Evolutionary conservation across 2,113 vertebrate species (phyloP), one percentile per base, ranked within the genome.

Genomic region (Martes martes): DNA sequence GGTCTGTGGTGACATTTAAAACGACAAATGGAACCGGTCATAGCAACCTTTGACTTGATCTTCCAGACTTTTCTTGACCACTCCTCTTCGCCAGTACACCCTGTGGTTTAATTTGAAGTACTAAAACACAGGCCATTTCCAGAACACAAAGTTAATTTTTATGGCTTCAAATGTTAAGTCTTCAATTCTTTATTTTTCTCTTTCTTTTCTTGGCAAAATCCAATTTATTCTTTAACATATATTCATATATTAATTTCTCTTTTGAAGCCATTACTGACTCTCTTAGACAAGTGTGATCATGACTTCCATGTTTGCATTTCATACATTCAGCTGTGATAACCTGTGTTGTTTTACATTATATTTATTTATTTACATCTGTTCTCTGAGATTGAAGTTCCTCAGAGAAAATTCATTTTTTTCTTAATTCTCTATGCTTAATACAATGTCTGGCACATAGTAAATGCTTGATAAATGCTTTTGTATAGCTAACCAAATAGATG

Each of bases 71-170:
- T 78, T 88, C 23, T 55, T 55, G 63, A 16, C 42, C 19, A 23
- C 15, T 61, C 67, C 50, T 80, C 19, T 71, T 59, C 0, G 5
- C 14, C 39, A 71, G 45, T 5, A 69, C 24, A 26, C 23, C 3
- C 15, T 19, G 3, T 31, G 14, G 26, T 95, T 87, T 89, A 65
- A 65, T 89, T 24, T 78, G 82, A 23, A 33, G 31, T 26, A 78
- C 13, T 42, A 28, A 94, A 61, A 19, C 39, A 39, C 33, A 9
- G 2, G 10, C 15, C 65, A n/a, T 61, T 93, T 89, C 89, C n/a
- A 93, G 74, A 96, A 78, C 52, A 33, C 6, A 73, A 8, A 16
- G 19, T 92, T 83, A 92, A 81, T 69, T 90, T 97, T 79, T 89
- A 65, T 57, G 63, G 10, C 42, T 92, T 88, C 31, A 31, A 16